Evolutionary conservation across 2,888 invertebrate genomes (phyloP).

Genomic region (Cartodere bifasciata): DNA sequence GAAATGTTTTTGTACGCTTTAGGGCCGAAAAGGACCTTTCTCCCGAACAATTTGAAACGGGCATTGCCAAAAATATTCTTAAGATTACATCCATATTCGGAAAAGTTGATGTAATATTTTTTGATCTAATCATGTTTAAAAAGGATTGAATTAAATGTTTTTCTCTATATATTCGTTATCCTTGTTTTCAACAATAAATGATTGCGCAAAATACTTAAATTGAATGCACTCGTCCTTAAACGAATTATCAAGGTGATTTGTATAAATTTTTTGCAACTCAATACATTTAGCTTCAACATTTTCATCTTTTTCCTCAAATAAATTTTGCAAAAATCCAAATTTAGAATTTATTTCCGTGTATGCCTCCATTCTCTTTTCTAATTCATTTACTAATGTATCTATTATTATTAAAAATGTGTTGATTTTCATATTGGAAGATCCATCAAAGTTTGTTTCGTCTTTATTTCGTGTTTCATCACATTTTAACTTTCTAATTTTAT

Average conservation of each 20-base stretch:
- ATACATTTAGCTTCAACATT: conserved; percentile 1
- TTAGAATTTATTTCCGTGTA: conserved; percentile 1
- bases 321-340: conserved; percentile 4
- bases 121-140: neutral
- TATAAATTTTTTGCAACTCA: conserved; percentile 3
- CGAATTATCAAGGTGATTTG: neutral
- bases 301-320: conserved; percentile 1
- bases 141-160: no score
- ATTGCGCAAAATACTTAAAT: conserved; percentile 4
- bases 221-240: conserved; percentile 6
- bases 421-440: conserved; percentile 2
- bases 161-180: no score
- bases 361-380: conserved; percentile 1
- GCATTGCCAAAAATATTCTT: conserved; percentile 4
- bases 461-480: conserved; percentile 1
- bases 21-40: conserved; percentile 6
- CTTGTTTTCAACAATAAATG: no score
- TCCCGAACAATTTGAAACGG: conserved; percentile 3
- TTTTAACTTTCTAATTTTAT: no score
- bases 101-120: conserved; percentile 2
- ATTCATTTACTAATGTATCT: neutral
- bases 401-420: conserved; percentile 1
- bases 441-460: neutral
- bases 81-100: conserved; percentile 5
- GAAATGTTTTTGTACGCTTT: conserved; percentile 4